These are phyloP conservation scores for Stigmatopora argus DNA, from an alignment of 2,113 vertebrate genomes.

Conservation along the genomic window DNA sequence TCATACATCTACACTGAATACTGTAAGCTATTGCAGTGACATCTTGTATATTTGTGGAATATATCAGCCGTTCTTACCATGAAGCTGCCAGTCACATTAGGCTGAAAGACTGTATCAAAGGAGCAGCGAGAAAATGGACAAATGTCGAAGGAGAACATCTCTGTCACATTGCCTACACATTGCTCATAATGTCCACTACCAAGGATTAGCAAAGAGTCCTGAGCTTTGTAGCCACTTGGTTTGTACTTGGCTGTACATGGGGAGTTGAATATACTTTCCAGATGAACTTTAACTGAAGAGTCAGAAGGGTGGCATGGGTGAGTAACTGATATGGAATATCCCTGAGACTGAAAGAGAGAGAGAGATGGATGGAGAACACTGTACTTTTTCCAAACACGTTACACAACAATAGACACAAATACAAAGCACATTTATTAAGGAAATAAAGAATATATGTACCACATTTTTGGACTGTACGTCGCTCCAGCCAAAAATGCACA, in stretches of 20 bases:
- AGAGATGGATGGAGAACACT: neutral
- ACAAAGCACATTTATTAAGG: neutral
- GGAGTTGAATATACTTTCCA: slow-evolving; percentile 58
- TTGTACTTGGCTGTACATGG: slow-evolving; percentile 57
- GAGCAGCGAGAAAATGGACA: slow-evolving; percentile 71
- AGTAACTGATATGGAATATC: slow-evolving; percentile 23
- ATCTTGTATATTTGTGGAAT: neutral
- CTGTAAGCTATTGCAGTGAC: neutral
- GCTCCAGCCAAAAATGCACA: too few relatives aligned
- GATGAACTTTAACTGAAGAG: slow-evolving; percentile 21
- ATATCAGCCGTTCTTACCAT: slow-evolving; percentile 50
- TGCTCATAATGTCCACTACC: slow-evolving; percentile 64
- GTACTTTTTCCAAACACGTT: neutral
- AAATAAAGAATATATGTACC: too few relatives aligned
- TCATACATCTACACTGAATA: neutral
- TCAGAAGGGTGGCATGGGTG: slow-evolving; percentile 69
- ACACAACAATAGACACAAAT: neutral
- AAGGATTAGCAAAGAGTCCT: slow-evolving; percentile 30
- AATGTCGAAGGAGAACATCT: slow-evolving; percentile 61
- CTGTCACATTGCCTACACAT: slow-evolving; percentile 59
- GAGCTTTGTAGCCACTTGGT: slow-evolving; percentile 42
- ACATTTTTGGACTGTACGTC: too few relatives aligned
- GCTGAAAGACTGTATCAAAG: slow-evolving; percentile 71
- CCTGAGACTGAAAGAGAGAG: slow-evolving; percentile 52
- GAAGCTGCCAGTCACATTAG: slow-evolving; percentile 62